These are phyloP conservation scores for Sclerurus mexicanus DNA, from an alignment of 2,113 vertebrate species.

Conservation along the genomic window DNA sequence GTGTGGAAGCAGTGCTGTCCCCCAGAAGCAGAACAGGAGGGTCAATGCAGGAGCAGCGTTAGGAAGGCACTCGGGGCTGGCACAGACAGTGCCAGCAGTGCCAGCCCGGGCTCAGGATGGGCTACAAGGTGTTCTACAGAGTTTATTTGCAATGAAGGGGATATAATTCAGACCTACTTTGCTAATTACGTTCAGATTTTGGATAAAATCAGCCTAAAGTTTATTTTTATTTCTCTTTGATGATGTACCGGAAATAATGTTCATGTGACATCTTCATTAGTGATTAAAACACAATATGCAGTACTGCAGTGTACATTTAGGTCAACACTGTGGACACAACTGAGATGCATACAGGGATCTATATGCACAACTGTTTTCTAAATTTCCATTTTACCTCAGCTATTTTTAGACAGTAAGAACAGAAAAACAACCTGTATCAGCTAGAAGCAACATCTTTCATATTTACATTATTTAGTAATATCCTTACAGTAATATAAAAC, in stretches of 20 bases:
- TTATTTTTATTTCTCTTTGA: not conserved
- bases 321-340: not conserved
- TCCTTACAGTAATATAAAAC: not conserved
- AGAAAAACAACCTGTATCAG: not conserved
- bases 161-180: not conserved
- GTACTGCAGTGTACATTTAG: not conserved
- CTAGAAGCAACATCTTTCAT: not conserved
- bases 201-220: not conserved
- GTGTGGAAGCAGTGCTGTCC: not conserved
- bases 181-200: not conserved
- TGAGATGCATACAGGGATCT: not conserved
- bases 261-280: not conserved
- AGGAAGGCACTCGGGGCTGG: not conserved
- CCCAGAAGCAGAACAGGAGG: accelerated
- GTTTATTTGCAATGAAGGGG: not conserved
- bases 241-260: not conserved
- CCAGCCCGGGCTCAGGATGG: not conserved
- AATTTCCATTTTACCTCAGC: not conserved
- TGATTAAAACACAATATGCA: not conserved
- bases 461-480: not conserved
- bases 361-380: not conserved
- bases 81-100: too few relatives aligned
- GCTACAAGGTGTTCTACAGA: not conserved
- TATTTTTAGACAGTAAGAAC: not conserved
- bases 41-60: not conserved